phyloP scores from a whole-genome alignment of 2,888 invertebrate species.

The Heliconius ethilla region DNA sequence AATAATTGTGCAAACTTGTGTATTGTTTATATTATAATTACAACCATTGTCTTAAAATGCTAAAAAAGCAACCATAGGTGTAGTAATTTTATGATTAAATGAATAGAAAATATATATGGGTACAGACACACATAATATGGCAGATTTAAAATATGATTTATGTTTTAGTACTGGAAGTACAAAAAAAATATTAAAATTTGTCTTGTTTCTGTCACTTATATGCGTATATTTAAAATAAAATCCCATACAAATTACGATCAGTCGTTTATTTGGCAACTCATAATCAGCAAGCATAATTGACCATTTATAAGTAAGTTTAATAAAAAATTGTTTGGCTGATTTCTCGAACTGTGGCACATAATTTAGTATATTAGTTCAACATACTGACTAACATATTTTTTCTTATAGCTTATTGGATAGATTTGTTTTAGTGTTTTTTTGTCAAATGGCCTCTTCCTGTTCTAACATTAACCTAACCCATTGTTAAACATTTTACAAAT shows the following conservation, averaged over 20 bases:
- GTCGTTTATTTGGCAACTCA: neutral
- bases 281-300: neutral
- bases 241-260: neutral
- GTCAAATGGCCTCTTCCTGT: neutral
- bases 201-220: neutral
- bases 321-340: too few relatives aligned
- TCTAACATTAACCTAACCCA: neutral
- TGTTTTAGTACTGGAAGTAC: neutral
- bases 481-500: neutral
- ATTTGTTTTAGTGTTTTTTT: neutral
- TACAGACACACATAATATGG: neutral
- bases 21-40: conserved; percentile 12
- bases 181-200: neutral
- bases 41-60: conserved; percentile 17
- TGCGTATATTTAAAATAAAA: neutral
- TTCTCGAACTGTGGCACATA: too few relatives aligned
- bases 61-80: conserved; percentile 5
- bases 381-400: neutral
- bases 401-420: neutral
- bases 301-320: too few relatives aligned
- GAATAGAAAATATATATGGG: neutral
- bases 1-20: conserved; percentile 20
- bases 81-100: conserved; percentile 5
- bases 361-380: too few relatives aligned
- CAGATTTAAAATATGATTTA: neutral